Evolutionary conservation across 2,797 vertebrate genomes (phyloP), one percentile per base, ranked within the genome.

Genomic region (Craterocephalus amniculus): DNA sequence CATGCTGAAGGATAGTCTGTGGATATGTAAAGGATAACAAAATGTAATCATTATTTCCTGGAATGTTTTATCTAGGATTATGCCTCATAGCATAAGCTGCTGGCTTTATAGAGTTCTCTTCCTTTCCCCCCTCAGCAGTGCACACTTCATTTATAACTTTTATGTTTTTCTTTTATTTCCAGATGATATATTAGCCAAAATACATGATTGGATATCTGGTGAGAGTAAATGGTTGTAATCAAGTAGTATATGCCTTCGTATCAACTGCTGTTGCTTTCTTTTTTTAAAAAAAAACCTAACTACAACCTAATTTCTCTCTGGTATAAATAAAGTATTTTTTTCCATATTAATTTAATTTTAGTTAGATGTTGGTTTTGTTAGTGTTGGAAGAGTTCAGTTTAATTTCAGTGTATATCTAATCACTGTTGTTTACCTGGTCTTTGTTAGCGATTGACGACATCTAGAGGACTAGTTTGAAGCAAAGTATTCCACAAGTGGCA

Each of bases 61-160:
- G 72, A 56, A 68, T 74, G 66, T 85, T 87, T 78, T 63, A 70
- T 76, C 65, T 78, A 64, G 79, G 87, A 90, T 92, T 90, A 88
- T 58, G 70, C 69, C 82, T 66, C 61, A 49, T 83, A 67, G n/a
- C 51, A 49, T 80, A 78, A 84, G 31, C 67, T 61, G 43, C 64
- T 70, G 72, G 65, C 11, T 78, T 65, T 72, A 4, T 70, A 45
- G 27, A 62, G 36, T 55, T 79, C 62, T 43, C 38, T 54, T 76
- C 59, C 59, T 55, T 58, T 57, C 59, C 57, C 40, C 67, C 67
- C 74, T 63, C 18, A 70, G 70, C 70, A 59, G 20, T 16, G 9
- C 22, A 80, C 63, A 38, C 60, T 81, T 87, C 60, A 51, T 27
- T 56, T 61, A 54, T 55, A 4, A 72, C 72, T 58, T 48, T 70